These are phyloP conservation scores for Bos taurus DNA, from an alignment of 2,113 vertebrate genomes.

Conservation along the genomic window ARS-UCD2.0 NC_037342.1:74294001-74294500, in stretches of 20 bases:
- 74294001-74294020: neutral
- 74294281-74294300: neutral
- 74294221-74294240: neutral
- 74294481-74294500: neutral
- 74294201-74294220: neutral
- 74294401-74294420: neutral
- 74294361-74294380: neutral
- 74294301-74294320: neutral
- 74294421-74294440: neutral
- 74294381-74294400: neutral
- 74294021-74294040: neutral
- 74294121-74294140: neutral
- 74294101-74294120: neutral
- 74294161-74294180: neutral
- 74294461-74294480: neutral
- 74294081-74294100: neutral
- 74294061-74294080: neutral
- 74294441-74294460: neutral
- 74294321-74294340: neutral
- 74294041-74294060: neutral
- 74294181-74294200: neutral
- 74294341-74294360: neutral
- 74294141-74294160: neutral
- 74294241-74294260: neutral
- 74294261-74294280: neutral